Conservation (phyloP, 2,888 invertebrate species). For the Sepiola atlantica region DNA sequence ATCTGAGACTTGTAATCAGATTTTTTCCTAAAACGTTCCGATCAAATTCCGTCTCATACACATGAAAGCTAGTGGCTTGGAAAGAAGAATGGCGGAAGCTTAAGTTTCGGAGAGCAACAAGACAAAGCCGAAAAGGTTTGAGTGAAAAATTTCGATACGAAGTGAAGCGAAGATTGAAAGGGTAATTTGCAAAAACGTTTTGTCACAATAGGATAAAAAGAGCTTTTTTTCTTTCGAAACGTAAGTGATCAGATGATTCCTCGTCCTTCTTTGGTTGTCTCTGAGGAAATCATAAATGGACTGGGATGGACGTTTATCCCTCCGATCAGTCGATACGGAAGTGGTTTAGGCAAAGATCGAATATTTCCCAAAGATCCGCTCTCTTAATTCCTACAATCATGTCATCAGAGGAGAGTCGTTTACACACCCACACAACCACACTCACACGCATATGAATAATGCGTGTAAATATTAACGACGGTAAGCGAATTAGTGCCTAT, state of each 20-base stretch:
- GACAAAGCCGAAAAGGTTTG: not conserved
- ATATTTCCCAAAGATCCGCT: not conserved
- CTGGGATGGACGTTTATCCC: not conserved
- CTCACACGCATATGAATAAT: not conserved
- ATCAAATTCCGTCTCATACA: not conserved
- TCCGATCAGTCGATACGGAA: slow-evolving; percentile 21
- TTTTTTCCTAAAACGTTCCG: not conserved
- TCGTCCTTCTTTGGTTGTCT: not conserved
- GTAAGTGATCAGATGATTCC: slow-evolving; percentile 11
- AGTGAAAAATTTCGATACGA: not conserved
- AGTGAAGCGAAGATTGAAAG: not conserved
- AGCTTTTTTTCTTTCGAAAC: not conserved
- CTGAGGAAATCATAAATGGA: slow-evolving; percentile 32
- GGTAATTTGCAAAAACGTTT: not conserved
- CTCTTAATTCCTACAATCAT: not conserved
- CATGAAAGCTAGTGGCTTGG: not conserved
- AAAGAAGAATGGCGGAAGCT: not conserved
- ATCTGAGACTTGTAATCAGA: not conserved
- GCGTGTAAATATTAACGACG: not conserved
- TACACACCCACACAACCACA: not conserved
- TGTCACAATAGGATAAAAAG: slow-evolving; percentile 32
- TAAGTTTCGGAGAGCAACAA: not conserved
- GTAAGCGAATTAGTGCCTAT: not conserved
- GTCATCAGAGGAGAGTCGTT: not conserved
- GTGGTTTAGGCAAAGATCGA: slow-evolving; percentile 21